These are phyloP conservation scores for Iselma pallidipennis DNA, from an alignment of 2,888 invertebrate species.

Conservation along the genomic window DNA sequence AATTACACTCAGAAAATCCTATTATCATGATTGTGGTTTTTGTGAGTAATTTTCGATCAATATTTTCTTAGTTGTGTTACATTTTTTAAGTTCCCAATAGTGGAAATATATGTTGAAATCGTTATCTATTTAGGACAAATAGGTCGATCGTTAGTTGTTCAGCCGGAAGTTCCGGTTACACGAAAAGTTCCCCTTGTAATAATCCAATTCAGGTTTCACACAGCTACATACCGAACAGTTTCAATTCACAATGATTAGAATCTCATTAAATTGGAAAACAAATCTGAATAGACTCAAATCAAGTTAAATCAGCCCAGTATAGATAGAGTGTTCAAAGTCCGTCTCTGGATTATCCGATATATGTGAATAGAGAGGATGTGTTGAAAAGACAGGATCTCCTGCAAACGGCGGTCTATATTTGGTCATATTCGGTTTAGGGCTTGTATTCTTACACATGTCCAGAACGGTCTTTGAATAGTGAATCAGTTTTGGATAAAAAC, in stretches of 20 bases:
- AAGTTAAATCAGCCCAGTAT: conserved; percentile 19
- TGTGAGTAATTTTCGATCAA: background rate
- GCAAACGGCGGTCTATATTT: conserved; percentile 41
- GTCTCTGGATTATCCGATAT: conserved; percentile 31
- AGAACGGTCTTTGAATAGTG: conserved; percentile 45
- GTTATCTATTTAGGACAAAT: conserved; percentile 7
- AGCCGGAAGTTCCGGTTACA: conserved; percentile 2
- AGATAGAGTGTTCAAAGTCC: conserved; percentile 8
- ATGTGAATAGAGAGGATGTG: conserved; percentile 39
- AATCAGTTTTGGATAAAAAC: conserved; percentile 43
- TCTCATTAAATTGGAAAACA: conserved; percentile 31
- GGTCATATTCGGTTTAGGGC: conserved; percentile 42
- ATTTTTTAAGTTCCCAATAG: too few species aligned
- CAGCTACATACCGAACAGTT: background rate
- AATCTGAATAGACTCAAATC: conserved; percentile 28
- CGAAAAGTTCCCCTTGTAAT: background rate
- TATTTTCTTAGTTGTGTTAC: background rate
- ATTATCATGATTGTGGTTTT: background rate
- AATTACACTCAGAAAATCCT: background rate
- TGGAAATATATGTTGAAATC: background rate
- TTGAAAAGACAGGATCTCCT: conserved; percentile 40
- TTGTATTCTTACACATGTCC: conserved; percentile 44
- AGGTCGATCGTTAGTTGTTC: background rate
- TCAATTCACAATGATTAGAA: conserved; percentile 14
- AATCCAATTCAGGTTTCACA: conserved; percentile 13